Conservation (phyloP, 2,113 vertebrate species). For the Garra rufa region DNA sequence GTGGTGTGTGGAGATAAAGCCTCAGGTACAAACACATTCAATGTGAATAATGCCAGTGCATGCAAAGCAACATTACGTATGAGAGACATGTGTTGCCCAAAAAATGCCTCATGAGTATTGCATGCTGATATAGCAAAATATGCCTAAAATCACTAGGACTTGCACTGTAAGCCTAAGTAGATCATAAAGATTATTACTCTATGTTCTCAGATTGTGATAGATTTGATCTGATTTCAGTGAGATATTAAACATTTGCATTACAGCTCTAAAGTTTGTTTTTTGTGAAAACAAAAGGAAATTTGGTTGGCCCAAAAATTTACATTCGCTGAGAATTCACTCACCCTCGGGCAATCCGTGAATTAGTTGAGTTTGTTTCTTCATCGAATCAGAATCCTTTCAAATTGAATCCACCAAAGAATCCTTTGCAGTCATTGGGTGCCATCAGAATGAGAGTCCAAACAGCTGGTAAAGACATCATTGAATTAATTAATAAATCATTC, state of each 20-base stretch:
- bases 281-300: background rate
- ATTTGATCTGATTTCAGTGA: background rate
- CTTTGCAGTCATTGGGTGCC: too few relatives aligned
- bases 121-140: background rate
- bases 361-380: background rate
- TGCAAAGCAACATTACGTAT: background rate
- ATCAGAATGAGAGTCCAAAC: too few relatives aligned
- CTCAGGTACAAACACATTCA: slow-evolving; percentile 81
- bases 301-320: background rate
- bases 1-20: slow-evolving; percentile 98
- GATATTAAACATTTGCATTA: background rate
- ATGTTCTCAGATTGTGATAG: background rate
- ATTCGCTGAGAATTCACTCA: background rate
- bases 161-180: background rate
- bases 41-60: background rate
- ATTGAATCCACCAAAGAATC: too few relatives aligned
- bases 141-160: background rate
- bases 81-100: background rate
- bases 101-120: background rate
- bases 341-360: too few relatives aligned
- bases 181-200: background rate
- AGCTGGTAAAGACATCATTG: too few relatives aligned
- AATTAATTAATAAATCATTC: too few relatives aligned
- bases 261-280: background rate
- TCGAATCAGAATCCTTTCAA: background rate